Base-by-base conservation (phyloP, 2,888 invertebrate genomes). In the Phalangium opilio region DNA sequence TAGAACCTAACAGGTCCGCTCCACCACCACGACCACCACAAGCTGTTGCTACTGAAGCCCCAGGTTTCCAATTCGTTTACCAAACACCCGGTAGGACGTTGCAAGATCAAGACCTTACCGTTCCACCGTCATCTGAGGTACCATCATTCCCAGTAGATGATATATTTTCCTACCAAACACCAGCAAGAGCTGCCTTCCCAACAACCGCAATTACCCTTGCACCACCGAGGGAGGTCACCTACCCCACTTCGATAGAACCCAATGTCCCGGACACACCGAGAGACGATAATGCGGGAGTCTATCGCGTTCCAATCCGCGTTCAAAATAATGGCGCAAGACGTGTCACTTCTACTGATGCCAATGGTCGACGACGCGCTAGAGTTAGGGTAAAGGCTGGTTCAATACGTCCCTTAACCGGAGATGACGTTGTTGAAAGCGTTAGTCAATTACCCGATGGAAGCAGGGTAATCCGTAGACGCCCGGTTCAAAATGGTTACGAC, bases 41-140 rank as follows among this genome's bases (percentile, higher is more conserved):
- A 27, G 38, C 15, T 14, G 45, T 33, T 7, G 43, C n/a, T 10
- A 27, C 21, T 3, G 19, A 32, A 14, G 40, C 39, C 2, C 45
- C 47, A n/a, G 49, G 49, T 2, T 52, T 52, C 12, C 50, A 49
- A 3, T 52, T 52, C 21, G 52, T 52, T 7, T 52, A 52, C 38
- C 52, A 50, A 19, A 52, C 52, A 2, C 52, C 52, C 8, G 49
- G 44, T n/a, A 44, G 52, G 34, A 8, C 38, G 5, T 7, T 27
- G 8, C 27, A 27, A 27, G 27, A 27, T 38, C 38, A 15, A 38
- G 38, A 15, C 14, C 14, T 38, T n/a, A 17, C 14, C n/a, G 38
- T 18, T n/a, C 15, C 38, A 38, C 15, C 15, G n/a, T 14, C 35
- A 34, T 38, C 38, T 14, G 18, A 15, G n/a, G 14, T 27, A 7